Evolutionary conservation across 2,113 vertebrate genomes (phyloP).

Genomic region (Okapia johnstoni): DNA sequence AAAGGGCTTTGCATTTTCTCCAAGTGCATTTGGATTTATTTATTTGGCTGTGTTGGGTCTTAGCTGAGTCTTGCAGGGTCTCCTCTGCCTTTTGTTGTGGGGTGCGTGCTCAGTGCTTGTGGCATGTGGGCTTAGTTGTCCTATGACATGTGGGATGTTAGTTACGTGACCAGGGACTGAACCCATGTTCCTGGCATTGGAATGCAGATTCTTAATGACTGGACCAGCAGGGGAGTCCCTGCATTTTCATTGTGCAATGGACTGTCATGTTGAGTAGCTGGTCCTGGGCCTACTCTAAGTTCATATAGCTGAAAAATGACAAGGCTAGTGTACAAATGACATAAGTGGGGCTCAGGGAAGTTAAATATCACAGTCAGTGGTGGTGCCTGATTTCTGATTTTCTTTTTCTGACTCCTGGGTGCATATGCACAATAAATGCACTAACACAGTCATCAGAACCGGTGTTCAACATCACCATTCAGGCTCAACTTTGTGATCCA

Average conservation of each 20-base stretch:
- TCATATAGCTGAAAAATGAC: background rate
- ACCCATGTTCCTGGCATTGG: background rate
- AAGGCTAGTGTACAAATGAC: background rate
- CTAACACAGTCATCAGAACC: rapidly evolving
- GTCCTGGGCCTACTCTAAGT: background rate
- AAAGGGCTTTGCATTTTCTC: background rate
- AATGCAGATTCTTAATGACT: background rate
- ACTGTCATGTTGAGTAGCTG: background rate
- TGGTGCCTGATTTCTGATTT: background rate
- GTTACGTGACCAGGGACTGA: background rate
- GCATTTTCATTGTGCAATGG: background rate
- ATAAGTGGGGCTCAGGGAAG: background rate
- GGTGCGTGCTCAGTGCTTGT: background rate
- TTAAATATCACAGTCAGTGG: background rate
- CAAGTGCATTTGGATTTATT: background rate
- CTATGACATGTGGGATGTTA: background rate
- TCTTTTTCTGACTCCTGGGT: background rate
- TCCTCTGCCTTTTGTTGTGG: background rate
- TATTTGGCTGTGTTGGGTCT: background rate
- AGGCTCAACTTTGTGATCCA: background rate
- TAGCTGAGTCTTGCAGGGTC: background rate
- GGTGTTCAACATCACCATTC: rapidly evolving
- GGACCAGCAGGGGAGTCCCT: background rate
- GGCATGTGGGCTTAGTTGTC: background rate
- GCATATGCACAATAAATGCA: background rate